Evolutionary conservation across 2,888 invertebrate genomes (phyloP).

Genomic region (Athripsodes cinereus): DNA sequence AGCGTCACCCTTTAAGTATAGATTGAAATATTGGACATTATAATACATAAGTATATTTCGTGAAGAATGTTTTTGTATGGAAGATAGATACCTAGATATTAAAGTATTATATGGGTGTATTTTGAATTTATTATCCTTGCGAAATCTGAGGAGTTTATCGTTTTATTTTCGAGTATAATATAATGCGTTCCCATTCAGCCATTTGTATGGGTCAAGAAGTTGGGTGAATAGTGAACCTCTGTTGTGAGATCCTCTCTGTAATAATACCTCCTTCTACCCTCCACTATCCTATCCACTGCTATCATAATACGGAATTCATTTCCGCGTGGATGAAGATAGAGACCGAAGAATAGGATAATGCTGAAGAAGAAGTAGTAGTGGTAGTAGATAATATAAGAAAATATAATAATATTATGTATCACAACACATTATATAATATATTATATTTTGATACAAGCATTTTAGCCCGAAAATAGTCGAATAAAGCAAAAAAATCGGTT

Average conservation of each 20-base stretch:
- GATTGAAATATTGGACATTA: no score
- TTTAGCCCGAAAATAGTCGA: no score
- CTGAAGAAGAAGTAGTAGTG: no score
- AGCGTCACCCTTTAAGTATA: no score
- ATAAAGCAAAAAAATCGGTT: no score
- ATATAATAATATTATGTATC: no score
- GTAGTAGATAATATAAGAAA: no score
- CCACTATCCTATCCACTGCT: background rate
- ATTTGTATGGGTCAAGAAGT: conserved; percentile 8
- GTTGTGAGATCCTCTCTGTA: background rate
- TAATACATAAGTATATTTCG: background rate
- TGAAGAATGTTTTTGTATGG: background rate
- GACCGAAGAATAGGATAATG: background rate
- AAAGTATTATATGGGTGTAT: conserved; percentile 6
- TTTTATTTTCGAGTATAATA: conserved; percentile 10
- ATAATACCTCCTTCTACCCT: background rate
- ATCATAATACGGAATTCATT: background rate
- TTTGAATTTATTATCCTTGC: conserved; percentile 24
- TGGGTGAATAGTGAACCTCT: conserved; percentile 10
- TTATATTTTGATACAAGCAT: no score
- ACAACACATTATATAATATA: no score
- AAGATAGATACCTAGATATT: background rate
- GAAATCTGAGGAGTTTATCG: conserved; percentile 23
- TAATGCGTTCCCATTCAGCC: conserved; percentile 11
- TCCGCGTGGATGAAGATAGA: background rate